Evolutionary conservation across 64 coral and sea anemone species (phyloP).

Genomic region (Stichodactyla helianthus): DNA sequence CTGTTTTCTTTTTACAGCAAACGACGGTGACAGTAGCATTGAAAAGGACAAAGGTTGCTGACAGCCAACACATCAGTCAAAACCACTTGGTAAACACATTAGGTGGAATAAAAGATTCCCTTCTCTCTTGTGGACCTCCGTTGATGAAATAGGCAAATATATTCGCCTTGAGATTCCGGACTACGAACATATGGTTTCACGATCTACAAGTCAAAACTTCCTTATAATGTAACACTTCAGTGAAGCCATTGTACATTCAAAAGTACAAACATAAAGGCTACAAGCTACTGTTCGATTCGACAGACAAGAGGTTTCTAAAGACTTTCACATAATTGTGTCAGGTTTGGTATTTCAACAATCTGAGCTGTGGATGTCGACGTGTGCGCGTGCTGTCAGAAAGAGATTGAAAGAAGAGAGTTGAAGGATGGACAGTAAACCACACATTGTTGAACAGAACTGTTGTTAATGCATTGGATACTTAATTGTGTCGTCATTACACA

Average conservation of each 20-base stretch:
- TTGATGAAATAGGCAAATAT: conserved; percentile 27
- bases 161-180: neutral
- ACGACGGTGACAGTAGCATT: conserved; percentile 14
- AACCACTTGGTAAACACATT: conserved; percentile 24
- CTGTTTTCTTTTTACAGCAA: conserved; percentile 6
- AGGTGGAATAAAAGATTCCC: conserved; percentile 14
- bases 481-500: conserved; percentile 5
- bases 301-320: neutral
- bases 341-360: conserved; percentile 14
- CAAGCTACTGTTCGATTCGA: neutral
- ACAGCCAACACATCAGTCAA: conserved; percentile 18
- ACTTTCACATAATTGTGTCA: conserved; percentile 3
- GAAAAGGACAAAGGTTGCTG: neutral
- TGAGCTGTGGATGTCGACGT: neutral
- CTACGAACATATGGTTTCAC: neutral
- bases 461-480: conserved; percentile 20
- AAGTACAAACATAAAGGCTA: neutral
- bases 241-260: neutral
- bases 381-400: neutral
- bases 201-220: neutral
- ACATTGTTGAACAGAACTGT: conserved; percentile 15
- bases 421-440: neutral
- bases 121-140: conserved; percentile 6
- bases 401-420: neutral
- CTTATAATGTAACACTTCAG: neutral